Evolutionary conservation across 2,797 vertebrate species (phyloP), one percentile per base, ranked within the genome.

Genomic region (Artibeus jamaicensis): DNA sequence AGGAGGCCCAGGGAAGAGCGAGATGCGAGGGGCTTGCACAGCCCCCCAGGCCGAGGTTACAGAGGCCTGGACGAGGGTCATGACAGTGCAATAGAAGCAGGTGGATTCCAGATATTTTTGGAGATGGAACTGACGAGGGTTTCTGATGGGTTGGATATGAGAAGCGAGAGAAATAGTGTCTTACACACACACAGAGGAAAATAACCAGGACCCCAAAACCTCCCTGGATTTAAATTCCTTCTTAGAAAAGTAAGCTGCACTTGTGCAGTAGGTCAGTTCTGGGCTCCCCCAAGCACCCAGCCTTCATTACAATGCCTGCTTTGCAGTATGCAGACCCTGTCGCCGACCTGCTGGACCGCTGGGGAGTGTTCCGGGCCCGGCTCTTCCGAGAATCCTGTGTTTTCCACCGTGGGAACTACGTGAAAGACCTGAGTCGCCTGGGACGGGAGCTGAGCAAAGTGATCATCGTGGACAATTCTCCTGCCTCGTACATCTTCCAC

Each of bases 321-420:
- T 97, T 97, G 50, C 93, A 99, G 99, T 99, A 99, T 32, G 99
- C 99, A 89, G 99, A 99, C 98, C 99, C 99, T 2, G 99, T 99
- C 98, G 99, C 99, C 0, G 99, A 99, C 98, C 98, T 99, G 96
- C 98, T 99, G 97, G 99, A 99, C 98, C 99, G 99, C 94, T 99
- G 99, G 99, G 99, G 99, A 22, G 99, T 99, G 96, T 99, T 99
- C 98, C 99, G 99, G 65, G 98, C 99, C 70, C 99, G 99, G 91
- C 99, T 99, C 97, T 99, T 99, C 98, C 98, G 99, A 99, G 99
- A 99, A 98, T 99, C 99, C 55, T 99, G 99, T 91, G 99, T 99
- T 98, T 99, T 99, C 98, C 99, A 99, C 97, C 98, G 99, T 95
- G 99, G 99, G 94, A 99, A 99, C 99, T 99, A 99, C 0, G 99